Percentiles rank a stretch among this genome's conserved stretches.
These are phyloP conservation scores for Tor tambroides DNA, from an alignment of 2,113 vertebrate species.

Conservation along the genomic window DNA sequence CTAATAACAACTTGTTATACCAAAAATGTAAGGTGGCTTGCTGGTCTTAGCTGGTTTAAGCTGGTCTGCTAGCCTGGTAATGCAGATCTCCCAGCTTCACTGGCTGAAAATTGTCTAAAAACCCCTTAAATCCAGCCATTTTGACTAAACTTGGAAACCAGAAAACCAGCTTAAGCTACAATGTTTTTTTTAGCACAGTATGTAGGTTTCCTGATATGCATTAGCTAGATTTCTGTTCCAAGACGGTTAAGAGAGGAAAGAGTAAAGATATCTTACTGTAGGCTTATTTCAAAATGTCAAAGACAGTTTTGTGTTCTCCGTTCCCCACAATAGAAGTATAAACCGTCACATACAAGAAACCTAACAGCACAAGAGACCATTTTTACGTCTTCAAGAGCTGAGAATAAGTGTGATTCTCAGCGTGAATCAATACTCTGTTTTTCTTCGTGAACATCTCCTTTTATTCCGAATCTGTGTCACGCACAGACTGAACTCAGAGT, in stretches of 20 bases:
- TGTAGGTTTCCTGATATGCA: background rate
- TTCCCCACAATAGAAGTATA: slow-evolving; percentile 2
- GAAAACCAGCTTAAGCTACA: background rate
- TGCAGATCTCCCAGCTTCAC: background rate
- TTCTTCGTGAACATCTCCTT: slow-evolving; percentile 1
- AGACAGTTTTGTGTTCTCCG: background rate
- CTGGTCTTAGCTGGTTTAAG: background rate
- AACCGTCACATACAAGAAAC: background rate
- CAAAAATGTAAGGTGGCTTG: background rate
- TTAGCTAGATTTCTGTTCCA: background rate
- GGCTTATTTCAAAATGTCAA: background rate
- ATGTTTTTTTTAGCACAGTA: background rate
- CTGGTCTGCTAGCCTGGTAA: background rate
- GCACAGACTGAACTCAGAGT: slow-evolving; percentile 15
- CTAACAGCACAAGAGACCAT: slow-evolving; percentile 3
- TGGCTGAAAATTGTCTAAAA: background rate
- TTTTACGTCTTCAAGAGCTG: background rate
- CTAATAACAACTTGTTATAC: background rate
- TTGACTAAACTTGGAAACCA: background rate
- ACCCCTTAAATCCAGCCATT: background rate
- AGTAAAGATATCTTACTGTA: background rate
- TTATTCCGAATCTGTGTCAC: slow-evolving; percentile 13
- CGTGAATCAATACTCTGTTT: slow-evolving; percentile 19
- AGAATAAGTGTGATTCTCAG: background rate
- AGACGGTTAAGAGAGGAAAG: background rate